Base-by-base conservation (phyloP, 2,113 vertebrate species). In the Alligator sinensis region DNA sequence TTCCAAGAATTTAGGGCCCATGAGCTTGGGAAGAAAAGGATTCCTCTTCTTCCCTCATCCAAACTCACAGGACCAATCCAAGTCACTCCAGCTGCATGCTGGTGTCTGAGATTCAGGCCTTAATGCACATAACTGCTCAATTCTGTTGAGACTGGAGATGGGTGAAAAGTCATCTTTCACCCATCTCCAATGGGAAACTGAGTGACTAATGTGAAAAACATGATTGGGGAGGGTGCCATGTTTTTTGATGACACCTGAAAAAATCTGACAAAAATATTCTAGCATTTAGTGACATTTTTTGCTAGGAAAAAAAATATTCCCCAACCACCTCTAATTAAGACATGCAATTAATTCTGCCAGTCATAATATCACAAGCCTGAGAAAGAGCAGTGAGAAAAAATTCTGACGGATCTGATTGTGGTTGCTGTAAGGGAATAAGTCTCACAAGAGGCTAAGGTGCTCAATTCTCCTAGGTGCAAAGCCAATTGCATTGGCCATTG, bases 121-220 rank as follows among this genome's bases (percentile, higher is more conserved):
- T 14, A 86, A 88, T 89, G 76, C 18, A 82, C 5, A 57, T 72
- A 77, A 21, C 21, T 72, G 18, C 24, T 94, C 55, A 77, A 57
- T 75, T 84, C 59, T 0, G 0, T 55, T 80, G 62, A 60, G 27
- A 93, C 80, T 88, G 47, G 18, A 66, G 24, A 21, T 38, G 89
- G 27, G 86, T 97, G 91, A 95, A 87, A 77, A 66, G 87, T 95
- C 68, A 84, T 47, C 17, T 74, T 80, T 34, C 82, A 77, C 1
- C 6, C 6, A 19, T 80, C 92, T 87, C 28, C 55, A 87, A 87
- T 64, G 15, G 2, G n/a, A 77, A 91, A 2, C 64, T 90, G 25
- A 19, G 61, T 87, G 83, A 82, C 14, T 87, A 64, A 74, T 9
- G 94, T 6, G 72, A 58, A 87, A 90, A 47, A 47, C 47, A 47